Base-by-base conservation (phyloP, 2,797 vertebrate genomes). In the Tauraco hartlaubi region DNA sequence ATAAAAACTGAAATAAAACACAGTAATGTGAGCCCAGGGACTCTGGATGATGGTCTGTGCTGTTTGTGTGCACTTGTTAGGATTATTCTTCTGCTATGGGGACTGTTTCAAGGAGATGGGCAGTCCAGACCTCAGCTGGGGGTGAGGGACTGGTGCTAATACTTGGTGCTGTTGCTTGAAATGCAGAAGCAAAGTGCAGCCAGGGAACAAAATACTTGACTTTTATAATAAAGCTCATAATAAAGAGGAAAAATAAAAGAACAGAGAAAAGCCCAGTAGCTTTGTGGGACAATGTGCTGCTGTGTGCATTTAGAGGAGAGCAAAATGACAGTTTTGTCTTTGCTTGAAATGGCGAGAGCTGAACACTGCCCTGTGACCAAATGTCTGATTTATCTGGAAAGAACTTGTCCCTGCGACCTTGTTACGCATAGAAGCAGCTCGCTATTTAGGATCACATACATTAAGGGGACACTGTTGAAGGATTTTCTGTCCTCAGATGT, bases 321-420 rank as follows among this genome's bases (percentile, higher is more conserved):
- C 68, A 94, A 94, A 95, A 75, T 64, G 82, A 22, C 71, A 78
- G 58, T 69, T 88, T 66, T 90, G 58, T 83, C 63, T 73, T 54
- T 68, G 85, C 67, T 92, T 85, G 71, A n/a, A 63, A 76, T 49
- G 61, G 23, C 16, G 39, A 71, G 74, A 69, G 61, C 68, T 39
- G 18, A 84, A 46, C 0, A 1, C 54, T 92, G 82, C 73, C 93
- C 56, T 87, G 7, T 73, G 79, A 39, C 81, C 76, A 67, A 54
- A 37, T 7, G 9, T 28, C 74, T 43, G 61, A 64, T 71, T 90
- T 73, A 18, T 56, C 44, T 61, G 86, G 73, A 73, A 78, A 90
- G 55, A 63, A 56, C 81, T 92, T 78, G 46, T 68, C 82, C 87
- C 66, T 33, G 29, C 1, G 4, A 67, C 44, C 61, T 88, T 39